These are phyloP conservation scores for Anguilla megastoma DNA, from an alignment of 2,797 vertebrate genomes.

Conservation along the genomic window DNA sequence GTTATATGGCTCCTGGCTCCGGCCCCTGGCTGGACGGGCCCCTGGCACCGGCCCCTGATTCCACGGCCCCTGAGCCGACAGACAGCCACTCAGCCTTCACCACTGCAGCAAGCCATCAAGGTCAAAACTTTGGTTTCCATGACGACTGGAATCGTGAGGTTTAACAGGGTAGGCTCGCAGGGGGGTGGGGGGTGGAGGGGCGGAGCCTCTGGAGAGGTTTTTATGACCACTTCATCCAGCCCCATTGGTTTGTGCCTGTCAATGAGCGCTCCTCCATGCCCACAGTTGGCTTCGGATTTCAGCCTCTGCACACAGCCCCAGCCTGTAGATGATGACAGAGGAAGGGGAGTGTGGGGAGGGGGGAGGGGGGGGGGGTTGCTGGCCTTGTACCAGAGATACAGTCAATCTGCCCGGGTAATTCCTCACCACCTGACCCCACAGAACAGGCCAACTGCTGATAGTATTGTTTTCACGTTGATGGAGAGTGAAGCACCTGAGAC, in stretches of 20 bases:
- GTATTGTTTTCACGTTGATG: background rate
- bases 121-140: constrained; percentile 24
- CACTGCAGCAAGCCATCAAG: background rate
- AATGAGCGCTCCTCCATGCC: background rate
- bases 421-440: background rate
- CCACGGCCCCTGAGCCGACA: background rate
- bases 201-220: background rate
- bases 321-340: background rate
- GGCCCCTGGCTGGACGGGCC: background rate
- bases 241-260: background rate
- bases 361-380: background rate
- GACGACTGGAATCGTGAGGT: background rate
- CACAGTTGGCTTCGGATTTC: background rate
- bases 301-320: background rate
- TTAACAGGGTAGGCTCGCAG: background rate
- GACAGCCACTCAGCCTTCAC: background rate
- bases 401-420: background rate
- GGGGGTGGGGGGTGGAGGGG: background rate
- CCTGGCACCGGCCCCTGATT: background rate
- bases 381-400: background rate
- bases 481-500: background rate
- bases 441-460: background rate
- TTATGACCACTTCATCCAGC: background rate
- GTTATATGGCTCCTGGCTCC: background rate
- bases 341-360: background rate